Conservation (phyloP, 2,797 vertebrate genomes). For the Enoplosus armatus region DNA sequence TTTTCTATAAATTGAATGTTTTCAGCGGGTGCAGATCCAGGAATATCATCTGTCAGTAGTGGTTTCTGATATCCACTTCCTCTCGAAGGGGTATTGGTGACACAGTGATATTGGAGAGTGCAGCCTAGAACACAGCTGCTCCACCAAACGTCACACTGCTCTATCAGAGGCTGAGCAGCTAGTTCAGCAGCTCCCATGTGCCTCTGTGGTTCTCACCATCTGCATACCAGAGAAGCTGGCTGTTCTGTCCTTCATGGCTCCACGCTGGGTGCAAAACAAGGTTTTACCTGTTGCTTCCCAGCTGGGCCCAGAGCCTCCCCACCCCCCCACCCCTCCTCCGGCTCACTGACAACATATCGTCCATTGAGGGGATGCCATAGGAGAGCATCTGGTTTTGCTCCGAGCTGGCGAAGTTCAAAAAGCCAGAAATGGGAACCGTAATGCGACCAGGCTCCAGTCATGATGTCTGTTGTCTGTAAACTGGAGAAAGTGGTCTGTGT, state of each 20-base stretch:
- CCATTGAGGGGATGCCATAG: conserved; percentile 13
- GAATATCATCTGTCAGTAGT: conserved; percentile 59
- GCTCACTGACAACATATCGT: conserved; percentile 11
- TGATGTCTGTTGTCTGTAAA: conserved; percentile 22
- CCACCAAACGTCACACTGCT: conserved; percentile 53
- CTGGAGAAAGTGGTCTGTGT: not conserved
- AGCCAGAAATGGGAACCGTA: conserved; percentile 22
- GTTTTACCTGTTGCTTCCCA: conserved; percentile 35
- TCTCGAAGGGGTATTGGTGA: conserved; percentile 44
- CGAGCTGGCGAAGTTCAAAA: conserved; percentile 25
- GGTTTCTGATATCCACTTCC: conserved; percentile 65
- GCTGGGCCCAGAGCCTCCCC: conserved; percentile 27
- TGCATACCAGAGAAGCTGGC: conserved; percentile 62
- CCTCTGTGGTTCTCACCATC: conserved; percentile 48
- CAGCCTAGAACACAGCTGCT: conserved; percentile 65
- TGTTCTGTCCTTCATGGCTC: conserved; percentile 36
- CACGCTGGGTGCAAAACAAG: conserved; percentile 34
- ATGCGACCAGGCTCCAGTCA: conserved; percentile 15
- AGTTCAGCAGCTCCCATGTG: conserved; percentile 40
- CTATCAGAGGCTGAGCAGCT: conserved; percentile 32
- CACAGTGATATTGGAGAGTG: conserved; percentile 60
- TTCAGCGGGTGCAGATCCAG: conserved; percentile 28
- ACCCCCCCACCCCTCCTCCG: no score
- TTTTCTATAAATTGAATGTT: conserved; percentile 19
- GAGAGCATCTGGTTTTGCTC: conserved; percentile 49